Percentiles rank a stretch among this genome's conserved stretches.
phyloP scores from a whole-genome alignment of 2,888 invertebrate genomes.

The Drosophila gaucha region DNA sequence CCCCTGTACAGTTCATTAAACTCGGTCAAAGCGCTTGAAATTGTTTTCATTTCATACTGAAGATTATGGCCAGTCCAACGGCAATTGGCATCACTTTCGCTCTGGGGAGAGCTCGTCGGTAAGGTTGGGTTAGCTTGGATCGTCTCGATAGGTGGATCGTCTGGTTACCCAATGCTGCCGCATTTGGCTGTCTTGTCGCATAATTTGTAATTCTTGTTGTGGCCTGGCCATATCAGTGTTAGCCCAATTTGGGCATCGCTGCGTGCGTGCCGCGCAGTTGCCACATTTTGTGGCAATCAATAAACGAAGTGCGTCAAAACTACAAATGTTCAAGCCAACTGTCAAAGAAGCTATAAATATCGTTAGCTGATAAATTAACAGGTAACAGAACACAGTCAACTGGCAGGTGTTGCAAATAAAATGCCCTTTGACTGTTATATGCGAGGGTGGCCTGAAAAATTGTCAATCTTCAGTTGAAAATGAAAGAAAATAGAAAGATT shows the following conservation, averaged over 20 bases:
- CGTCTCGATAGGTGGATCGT: conserved; percentile 1
- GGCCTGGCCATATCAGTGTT: conserved; percentile 55
- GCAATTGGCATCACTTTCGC: conserved; percentile 54
- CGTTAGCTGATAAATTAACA: conserved; percentile 10
- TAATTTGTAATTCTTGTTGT: conserved; percentile 74
- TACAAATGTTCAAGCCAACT: conserved; percentile 67
- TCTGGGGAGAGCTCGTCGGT: conserved; percentile 13
- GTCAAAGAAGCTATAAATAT: conserved; percentile 35
- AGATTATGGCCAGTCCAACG: conserved; percentile 33
- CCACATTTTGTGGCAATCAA: conserved; percentile 78
- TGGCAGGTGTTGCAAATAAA: neutral
- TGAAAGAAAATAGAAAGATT: too few relatives aligned
- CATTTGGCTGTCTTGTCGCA: conserved; percentile 62
- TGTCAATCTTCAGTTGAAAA: neutral
- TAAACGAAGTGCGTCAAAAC: conserved; percentile 74
- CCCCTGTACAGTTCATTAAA: conserved; percentile 54
- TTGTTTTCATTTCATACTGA: conserved; percentile 55
- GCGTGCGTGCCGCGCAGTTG: conserved; percentile 66
- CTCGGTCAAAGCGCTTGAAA: conserved; percentile 37
- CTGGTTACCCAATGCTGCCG: conserved; percentile 66
- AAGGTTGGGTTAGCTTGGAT: conserved; percentile 1
- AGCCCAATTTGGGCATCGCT: conserved; percentile 47
- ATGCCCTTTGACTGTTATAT: neutral
- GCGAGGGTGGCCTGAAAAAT: neutral
- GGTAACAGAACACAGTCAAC: neutral